Base-by-base conservation (phyloP, 2,888 invertebrate genomes). In the Cabera pusaria region DNA sequence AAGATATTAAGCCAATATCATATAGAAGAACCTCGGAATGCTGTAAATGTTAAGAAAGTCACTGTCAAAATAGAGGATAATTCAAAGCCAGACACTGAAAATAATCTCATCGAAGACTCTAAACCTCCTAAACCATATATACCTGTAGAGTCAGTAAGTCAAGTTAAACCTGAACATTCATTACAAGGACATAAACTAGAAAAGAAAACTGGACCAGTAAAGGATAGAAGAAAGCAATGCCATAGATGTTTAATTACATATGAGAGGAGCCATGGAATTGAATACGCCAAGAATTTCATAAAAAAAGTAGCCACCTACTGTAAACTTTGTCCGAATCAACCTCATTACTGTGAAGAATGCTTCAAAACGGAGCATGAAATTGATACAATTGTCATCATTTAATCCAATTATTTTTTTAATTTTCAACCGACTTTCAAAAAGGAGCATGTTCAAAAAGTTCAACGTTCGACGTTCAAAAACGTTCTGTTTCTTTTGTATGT, bases 1-100 rank as follows among this genome's bases (percentile, higher is more conserved):
- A 44, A 44, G 11, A 53, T 53, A 18, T 18, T 53, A 22, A 48
- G 38, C 23, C 50, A 53, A 10, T 53, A 50, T 7, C 50, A 53
- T 6, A 50, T 53, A 18, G 37, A 46, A 2, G 48, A 52, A 31
- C 18, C 31, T 14, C 29, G 31, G 12, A 35, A 31, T 22, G 26
- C 26, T 2, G 20, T 31, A 2, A 42, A 36, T 6, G 21, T 31
- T 3, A 9, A 3, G 1, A 34, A 29, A 5, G 6, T 8, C 14
- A 7, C 34, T 3, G 7, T 9, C 1, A 38, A 25, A 8, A 1
- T 29, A 12, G n/a, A n/a, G n/a, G n/a, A n/a, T n/a, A n/a, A n/a
- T n/a, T n/a, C n/a, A 8, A 23, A 31, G n/a, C 26, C 17, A 14
- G 26, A 19, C 11, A 2, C 6, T 14, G 28, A 20, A 12, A 10